Base-by-base conservation (phyloP, 1,140 invertebrate species). In the Thaumatotibia leucotreta region DNA sequence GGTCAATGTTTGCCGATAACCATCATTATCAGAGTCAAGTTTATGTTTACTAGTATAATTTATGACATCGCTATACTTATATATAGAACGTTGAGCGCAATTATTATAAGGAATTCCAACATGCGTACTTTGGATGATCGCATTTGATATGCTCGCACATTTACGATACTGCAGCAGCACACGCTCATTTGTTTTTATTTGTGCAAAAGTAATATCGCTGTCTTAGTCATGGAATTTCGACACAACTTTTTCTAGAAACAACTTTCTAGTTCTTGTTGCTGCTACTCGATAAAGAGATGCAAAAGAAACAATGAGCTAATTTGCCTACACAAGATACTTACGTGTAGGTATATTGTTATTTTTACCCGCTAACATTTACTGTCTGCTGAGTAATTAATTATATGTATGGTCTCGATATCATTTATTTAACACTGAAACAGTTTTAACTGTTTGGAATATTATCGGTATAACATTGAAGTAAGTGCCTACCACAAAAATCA, bases 231-330 rank as follows among this genome's bases (percentile, higher is more conserved):
- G 11, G 0, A 58, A n/a, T 10, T 54, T 54, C 17, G 23, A 27
- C 52, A 24, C 24, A 58, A 11, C 50, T 24, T 58, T 54, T 76
- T 65, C 62, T 65, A 68, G 63, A 68, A 58, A 58, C 69, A 68
- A 78, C 76, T 82, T 82, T 80, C 76, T 82, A 82, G 69, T 77
- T 71, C 63, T 69, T 29, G 29, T 29, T 14, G n/a, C 24, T 58
- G 52, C 29, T 58, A 14, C 24, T 58, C n/a, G 52, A 17, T 58
- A 58, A 58, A 27, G 11, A 58, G 52, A 58, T 58, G 52, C 52
- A 58, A 58, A 27, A 27, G 9, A 11, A 54, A 54, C 22, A 24
- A 54, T 54, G 10, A 14, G 1, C 50, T 54, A 10, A 22, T 50
- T 14, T 50, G 22, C 50, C 50, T 54, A 54, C 50, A n/a, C n/a